A percentile compares a stretch with the other conserved stretches of the same genome.
Conservation (phyloP, 2,113 vertebrate species). For the Onychostruthus taczanowskii region DNA sequence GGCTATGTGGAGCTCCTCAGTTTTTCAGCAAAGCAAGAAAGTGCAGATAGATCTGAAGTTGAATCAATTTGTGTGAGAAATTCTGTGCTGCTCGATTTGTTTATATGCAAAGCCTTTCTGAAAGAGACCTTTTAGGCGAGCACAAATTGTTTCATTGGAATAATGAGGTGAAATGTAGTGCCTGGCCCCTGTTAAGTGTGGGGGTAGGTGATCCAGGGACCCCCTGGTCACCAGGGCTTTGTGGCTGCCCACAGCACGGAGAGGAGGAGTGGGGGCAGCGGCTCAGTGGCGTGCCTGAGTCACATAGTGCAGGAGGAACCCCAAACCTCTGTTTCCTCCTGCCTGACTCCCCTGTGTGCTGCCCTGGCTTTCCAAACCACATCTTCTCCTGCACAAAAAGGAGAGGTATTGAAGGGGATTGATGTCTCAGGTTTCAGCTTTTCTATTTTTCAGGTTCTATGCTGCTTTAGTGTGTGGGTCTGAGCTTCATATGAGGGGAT, state of each 20-base stretch:
- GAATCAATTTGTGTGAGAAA: not conserved
- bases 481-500: rapidly evolving
- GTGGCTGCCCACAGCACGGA: not conserved
- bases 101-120: not conserved
- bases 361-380: not conserved
- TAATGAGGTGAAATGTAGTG: not conserved
- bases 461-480: not conserved
- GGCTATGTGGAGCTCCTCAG: not conserved
- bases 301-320: not conserved
- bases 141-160: not conserved
- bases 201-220: not conserved
- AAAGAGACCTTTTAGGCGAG: not conserved
- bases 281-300: not conserved
- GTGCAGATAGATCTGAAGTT: not conserved
- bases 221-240: rapidly evolving
- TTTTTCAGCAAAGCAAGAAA: not conserved
- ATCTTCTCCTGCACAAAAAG: not conserved
- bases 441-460: not conserved
- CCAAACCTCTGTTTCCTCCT: not conserved
- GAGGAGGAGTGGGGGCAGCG: not conserved
- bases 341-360: not conserved
- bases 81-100: not conserved
- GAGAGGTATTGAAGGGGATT: not conserved
- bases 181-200: not conserved
- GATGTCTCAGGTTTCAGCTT: not conserved